Evolutionary conservation across 2,113 vertebrate genomes (phyloP).

Genomic region (Ctenodactylus gundi): DNA sequence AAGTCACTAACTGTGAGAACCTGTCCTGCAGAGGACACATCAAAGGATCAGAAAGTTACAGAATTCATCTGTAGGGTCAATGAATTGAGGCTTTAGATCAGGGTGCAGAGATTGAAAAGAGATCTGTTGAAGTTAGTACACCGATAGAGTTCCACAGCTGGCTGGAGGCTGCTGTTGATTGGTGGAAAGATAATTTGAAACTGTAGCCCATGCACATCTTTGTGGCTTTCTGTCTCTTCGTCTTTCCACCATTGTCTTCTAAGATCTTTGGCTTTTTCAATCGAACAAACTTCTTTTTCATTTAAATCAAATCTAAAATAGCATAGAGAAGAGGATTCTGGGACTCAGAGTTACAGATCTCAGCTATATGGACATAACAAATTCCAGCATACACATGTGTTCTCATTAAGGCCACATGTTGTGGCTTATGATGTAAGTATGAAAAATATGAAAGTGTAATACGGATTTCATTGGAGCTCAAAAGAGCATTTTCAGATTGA

Average conservation of each 20-base stretch:
- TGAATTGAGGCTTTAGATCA: background rate
- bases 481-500: background rate
- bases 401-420: background rate
- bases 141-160: background rate
- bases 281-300: background rate
- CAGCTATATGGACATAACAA: background rate
- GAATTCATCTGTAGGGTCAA: background rate
- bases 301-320: background rate
- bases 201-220: background rate
- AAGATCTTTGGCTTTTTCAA: background rate
- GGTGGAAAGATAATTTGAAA: background rate
- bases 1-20: background rate
- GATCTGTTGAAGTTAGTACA: background rate
- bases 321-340: background rate
- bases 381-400: background rate
- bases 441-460: background rate
- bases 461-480: background rate
- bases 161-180: background rate
- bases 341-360: background rate
- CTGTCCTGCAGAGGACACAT: background rate
- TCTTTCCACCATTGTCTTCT: background rate
- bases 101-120: background rate
- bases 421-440: background rate
- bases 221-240: background rate
- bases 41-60: background rate